Percentiles rank a stretch among this genome's conserved stretches.
Conservation (phyloP, 2,888 invertebrate species). For the Criorhina ranunculi region DNA sequence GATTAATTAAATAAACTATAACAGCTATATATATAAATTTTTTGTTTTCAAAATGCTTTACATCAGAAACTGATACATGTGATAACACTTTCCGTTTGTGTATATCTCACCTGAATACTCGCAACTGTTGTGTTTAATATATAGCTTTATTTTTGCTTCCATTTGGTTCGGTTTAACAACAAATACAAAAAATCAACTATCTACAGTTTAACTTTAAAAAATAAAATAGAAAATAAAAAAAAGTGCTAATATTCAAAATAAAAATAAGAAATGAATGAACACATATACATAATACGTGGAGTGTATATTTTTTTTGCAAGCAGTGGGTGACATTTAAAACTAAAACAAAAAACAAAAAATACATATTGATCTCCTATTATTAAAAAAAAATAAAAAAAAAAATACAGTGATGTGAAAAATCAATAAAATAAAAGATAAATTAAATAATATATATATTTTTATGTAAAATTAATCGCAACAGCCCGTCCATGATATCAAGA, state of each 20-base stretch:
- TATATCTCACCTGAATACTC: constrained; percentile 71
- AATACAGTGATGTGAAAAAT: constrained; percentile 52
- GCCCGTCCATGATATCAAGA: constrained; percentile 70
- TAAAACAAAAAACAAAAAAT: constrained; percentile 51
- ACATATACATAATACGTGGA: constrained; percentile 15
- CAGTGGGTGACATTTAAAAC: constrained; percentile 63
- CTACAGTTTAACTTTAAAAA: constrained; percentile 39
- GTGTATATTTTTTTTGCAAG: constrained; percentile 72
- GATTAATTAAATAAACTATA: constrained; percentile 27
- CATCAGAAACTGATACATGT: constrained; percentile 35
- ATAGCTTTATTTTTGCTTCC: constrained; percentile 60
- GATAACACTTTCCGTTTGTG: constrained; percentile 47
- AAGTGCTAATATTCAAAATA: constrained; percentile 36
- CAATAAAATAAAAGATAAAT: constrained; percentile 42
- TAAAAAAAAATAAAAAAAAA: constrained; percentile 21
- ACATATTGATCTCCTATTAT: constrained; percentile 80
- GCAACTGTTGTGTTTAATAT: constrained; percentile 69
- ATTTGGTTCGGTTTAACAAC: constrained; percentile 19
- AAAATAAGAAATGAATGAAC: constrained; percentile 1
- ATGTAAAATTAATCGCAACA: constrained; percentile 46
- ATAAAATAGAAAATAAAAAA: constrained; percentile 33
- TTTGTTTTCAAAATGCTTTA: neutral
- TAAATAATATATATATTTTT: constrained; percentile 19
- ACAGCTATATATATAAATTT: neutral
- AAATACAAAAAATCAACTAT: constrained; percentile 28